phyloP scores from a whole-genome alignment of 2,888 invertebrate species.

The Macropis europaea region DNA sequence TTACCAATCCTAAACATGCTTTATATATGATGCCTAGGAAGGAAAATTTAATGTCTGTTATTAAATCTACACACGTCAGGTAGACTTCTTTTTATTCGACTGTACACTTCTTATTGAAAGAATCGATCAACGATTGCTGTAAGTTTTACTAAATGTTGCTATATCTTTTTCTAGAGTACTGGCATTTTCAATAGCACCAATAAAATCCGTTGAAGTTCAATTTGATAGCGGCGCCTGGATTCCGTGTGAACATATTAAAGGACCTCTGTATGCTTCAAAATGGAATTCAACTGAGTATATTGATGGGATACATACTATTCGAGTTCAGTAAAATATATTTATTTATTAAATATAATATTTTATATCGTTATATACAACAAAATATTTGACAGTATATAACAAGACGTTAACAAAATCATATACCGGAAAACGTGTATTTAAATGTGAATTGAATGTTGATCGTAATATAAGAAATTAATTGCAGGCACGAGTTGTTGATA shows the following conservation, averaged over 20 bases:
- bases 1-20: conserved; percentile 96
- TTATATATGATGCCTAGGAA: conserved; percentile 86
- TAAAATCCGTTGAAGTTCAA: conserved; percentile 85
- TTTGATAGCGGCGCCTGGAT: conserved; percentile 86
- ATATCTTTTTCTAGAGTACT: conserved; percentile 84
- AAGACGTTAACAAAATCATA: neutral
- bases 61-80: conserved; percentile 89
- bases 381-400: too few relatives aligned
- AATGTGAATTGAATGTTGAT: neutral
- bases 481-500: conserved; percentile 83
- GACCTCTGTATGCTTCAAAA: conserved; percentile 86
- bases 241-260: conserved; percentile 83
- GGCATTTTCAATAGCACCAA: conserved; percentile 86
- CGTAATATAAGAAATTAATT: conserved; percentile 52
- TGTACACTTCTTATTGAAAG: neutral
- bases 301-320: conserved; percentile 85
- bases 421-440: too few relatives aligned
- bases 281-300: conserved; percentile 88
- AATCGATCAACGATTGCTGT: neutral
- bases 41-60: conserved; percentile 86
- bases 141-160: neutral
- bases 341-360: neutral
- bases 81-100: conserved; percentile 69
- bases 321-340: conserved; percentile 77
- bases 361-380: neutral